Evolutionary conservation across 2,113 vertebrate genomes (phyloP).

Genomic region (Paramisgurnus dabryanus): DNA sequence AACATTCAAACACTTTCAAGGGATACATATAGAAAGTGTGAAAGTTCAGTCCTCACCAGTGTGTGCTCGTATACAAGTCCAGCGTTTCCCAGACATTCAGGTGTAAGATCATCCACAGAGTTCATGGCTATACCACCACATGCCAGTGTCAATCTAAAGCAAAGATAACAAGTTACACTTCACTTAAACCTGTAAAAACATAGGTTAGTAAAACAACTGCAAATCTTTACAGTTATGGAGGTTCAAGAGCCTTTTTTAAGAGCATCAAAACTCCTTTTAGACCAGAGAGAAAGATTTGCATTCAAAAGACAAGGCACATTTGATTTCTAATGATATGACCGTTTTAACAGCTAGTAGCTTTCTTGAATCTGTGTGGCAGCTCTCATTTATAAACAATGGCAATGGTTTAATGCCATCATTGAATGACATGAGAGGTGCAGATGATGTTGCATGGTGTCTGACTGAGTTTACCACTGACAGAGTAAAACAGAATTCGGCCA

Average conservation of each 20-base stretch:
- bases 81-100: constrained; percentile 88
- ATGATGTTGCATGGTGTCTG: constrained; percentile 76
- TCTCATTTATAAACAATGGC: not conserved
- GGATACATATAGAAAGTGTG: not conserved
- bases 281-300: too few relatives aligned
- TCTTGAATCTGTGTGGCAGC: not conserved
- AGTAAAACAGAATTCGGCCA: constrained; percentile 75
- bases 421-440: constrained; percentile 48
- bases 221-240: too few relatives aligned
- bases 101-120: constrained; percentile 88
- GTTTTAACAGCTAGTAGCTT: not conserved
- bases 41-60: constrained; percentile 75
- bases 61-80: constrained; percentile 94
- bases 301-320: too few relatives aligned
- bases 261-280: too few relatives aligned
- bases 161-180: not conserved
- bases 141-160: constrained; percentile 84
- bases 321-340: too few relatives aligned
- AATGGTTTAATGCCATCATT: not conserved
- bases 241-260: too few relatives aligned
- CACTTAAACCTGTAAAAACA: too few relatives aligned
- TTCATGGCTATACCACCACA: constrained; percentile 94
- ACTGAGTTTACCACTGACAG: constrained; percentile 66
- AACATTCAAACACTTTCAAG: not conserved
- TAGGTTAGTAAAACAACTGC: too few relatives aligned